These are phyloP conservation scores for Orthosia cruda DNA, from an alignment of 2,888 invertebrate genomes.

Conservation along the genomic window DNA sequence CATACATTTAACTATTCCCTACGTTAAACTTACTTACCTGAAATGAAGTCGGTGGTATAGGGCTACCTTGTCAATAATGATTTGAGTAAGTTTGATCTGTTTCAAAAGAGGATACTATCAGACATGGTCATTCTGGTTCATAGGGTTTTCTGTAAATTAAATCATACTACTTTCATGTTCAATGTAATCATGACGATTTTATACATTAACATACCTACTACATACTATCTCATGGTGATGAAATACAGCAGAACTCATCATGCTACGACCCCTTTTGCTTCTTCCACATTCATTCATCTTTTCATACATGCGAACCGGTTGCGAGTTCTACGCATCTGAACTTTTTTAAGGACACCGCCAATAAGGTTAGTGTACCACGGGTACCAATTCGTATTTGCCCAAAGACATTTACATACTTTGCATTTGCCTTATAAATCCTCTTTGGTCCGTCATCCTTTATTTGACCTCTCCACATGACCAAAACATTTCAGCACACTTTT, in stretches of 20 bases:
- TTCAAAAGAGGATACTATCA: background rate
- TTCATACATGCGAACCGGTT: constrained; percentile 58
- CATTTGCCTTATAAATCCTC: constrained; percentile 18
- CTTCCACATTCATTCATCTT: constrained; percentile 60
- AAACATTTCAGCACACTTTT: constrained; percentile 36
- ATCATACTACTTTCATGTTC: constrained; percentile 3
- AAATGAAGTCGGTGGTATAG: background rate
- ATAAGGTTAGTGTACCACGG: constrained; percentile 59
- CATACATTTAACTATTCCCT: background rate
- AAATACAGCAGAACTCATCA: constrained; percentile 32
- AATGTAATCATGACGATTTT: constrained; percentile 13
- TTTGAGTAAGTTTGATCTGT: constrained; percentile 2
- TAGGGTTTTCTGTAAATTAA: constrained; percentile 11
- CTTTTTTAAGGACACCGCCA: constrained; percentile 60
- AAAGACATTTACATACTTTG: too few species aligned
- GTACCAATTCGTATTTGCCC: constrained; percentile 22
- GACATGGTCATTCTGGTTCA: background rate
- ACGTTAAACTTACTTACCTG: background rate
- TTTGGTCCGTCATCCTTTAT: constrained; percentile 29
- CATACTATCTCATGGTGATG: constrained; percentile 23
- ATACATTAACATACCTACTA: constrained; percentile 29
- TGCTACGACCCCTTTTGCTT: constrained; percentile 48
- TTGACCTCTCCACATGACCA: constrained; percentile 19
- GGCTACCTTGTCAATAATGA: background rate
- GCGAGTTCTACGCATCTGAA: constrained; percentile 60